Base-by-base conservation (phyloP, 1,140 invertebrate genomes). In the Lucilia sericata region DNA sequence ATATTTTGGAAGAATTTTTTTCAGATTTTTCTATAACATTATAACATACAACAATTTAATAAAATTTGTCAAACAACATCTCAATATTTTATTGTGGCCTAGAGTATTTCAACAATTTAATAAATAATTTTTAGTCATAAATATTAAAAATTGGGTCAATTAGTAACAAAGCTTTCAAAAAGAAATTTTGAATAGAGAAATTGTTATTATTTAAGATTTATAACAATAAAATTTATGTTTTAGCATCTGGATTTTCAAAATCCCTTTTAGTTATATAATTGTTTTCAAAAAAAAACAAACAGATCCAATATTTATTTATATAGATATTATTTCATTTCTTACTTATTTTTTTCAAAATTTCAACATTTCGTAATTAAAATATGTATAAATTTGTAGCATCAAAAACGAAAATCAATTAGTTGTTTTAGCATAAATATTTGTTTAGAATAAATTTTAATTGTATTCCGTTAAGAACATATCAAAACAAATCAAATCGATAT, bases 401-500 rank as follows among this genome's bases (percentile, higher is more conserved):
- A 42, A 7, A 42, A 42, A 8, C 0, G 17, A 55, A 55, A 55
- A 55, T 55, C 51, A 55, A 55, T 55, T 55, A 55, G 51, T 14
- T 1, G n/a, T n/a, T 55, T 55, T n/a, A 55, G 51, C 51, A 55
- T 55, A 55, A 70, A 70, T 70, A 70, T 70, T 70, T 70, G 19
- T 70, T 70, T 70, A 70, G 25, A 70, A 70, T 60, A 60, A 60
- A 60, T 25, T 70, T 70, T 21, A 70, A 70, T 70, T 70, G 65
- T 25, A 21, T 70, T 70, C 8, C 25, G 65, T 70, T 70, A 21
- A 70, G 19, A 70, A 70, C 21, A 21, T 70, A 19, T 70, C 65
- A 70, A 70, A 70, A 70, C 65, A 70, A 70, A 70, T 70, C 65
- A 70, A 55, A 55, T 14, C 4, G 1, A 12, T 55, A n/a, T 55